phyloP scores from a whole-genome alignment of 2,113 vertebrate genomes.

The Daboia siamensis region DNA sequence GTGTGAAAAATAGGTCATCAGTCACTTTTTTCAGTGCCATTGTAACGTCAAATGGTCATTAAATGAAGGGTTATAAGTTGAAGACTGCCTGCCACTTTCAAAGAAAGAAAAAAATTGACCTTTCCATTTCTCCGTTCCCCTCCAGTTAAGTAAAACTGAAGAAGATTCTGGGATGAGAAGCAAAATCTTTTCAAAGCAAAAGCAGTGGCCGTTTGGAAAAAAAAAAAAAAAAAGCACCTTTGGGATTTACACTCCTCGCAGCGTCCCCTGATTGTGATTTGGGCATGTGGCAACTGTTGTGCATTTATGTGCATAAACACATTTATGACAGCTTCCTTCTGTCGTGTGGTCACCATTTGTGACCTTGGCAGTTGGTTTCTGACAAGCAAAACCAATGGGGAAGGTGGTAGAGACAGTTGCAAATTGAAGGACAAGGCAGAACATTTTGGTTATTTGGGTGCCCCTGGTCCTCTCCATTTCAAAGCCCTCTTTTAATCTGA shows the following conservation, averaged over 20 bases:
- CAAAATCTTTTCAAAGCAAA: not conserved
- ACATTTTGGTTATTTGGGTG: constrained; percentile 42
- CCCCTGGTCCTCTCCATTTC: constrained; percentile 50
- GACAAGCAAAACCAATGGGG: not conserved
- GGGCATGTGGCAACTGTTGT: not conserved
- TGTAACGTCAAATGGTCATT: too few species aligned
- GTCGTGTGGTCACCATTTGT: not conserved
- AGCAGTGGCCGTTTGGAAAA: not conserved
- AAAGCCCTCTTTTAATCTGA: constrained; percentile 64
- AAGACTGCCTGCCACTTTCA: not conserved
- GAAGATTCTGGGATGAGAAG: not conserved
- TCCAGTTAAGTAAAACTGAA: not conserved
- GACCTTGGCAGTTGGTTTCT: not conserved
- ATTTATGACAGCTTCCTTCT: not conserved
- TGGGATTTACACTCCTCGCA: too few species aligned
- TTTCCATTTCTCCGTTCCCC: not conserved
- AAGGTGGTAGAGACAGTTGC: not conserved
- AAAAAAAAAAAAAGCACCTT: not conserved
- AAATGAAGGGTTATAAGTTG: too few species aligned
- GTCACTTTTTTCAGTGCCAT: too few species aligned
- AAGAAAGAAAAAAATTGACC: not conserved
- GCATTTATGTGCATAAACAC: not conserved
- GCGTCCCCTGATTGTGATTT: not conserved
- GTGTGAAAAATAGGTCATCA: too few species aligned
- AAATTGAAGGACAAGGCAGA: constrained; percentile 8